Conservation (phyloP, 1,140 invertebrate species). For the Parapsyche elsis region DNA sequence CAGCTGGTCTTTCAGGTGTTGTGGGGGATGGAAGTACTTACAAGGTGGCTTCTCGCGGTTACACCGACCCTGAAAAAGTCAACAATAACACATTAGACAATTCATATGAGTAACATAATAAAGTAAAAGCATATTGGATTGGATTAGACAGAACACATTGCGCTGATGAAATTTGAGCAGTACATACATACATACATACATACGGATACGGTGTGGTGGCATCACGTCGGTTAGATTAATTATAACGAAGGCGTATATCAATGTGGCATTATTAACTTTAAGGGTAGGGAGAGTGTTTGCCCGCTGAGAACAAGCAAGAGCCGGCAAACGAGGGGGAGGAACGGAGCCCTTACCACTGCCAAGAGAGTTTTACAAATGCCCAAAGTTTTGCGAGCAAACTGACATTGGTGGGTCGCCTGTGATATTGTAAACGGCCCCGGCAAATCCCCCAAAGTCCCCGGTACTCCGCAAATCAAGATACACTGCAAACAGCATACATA, state of each 20-base stretch:
- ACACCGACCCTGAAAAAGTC: constrained; percentile 92
- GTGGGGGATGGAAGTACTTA: constrained; percentile 99
- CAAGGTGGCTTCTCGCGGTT: constrained; percentile 99
- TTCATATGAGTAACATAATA: neutral
- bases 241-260: constrained; percentile 44
- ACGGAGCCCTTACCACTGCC: neutral
- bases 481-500: constrained; percentile 6
- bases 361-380: constrained; percentile 36
- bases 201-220: neutral
- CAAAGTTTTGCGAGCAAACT: constrained; percentile 30
- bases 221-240: constrained; percentile 39
- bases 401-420: constrained; percentile 23
- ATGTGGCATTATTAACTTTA: constrained; percentile 42
- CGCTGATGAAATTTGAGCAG: neutral
- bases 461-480: constrained; percentile 20
- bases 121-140: neutral
- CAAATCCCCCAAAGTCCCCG: constrained; percentile 20
- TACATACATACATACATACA: neutral
- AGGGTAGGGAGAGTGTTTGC: constrained; percentile 18
- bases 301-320: neutral
- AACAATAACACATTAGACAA: constrained; percentile 39
- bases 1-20: constrained; percentile 99
- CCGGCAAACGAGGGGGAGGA: neutral
- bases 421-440: constrained; percentile 11
- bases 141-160: neutral